Percentiles rank a stretch among this genome's conserved stretches.
These are phyloP conservation scores for Limnephilus marmoratus DNA, from an alignment of 2,888 invertebrate species.

Conservation along the genomic window DNA sequence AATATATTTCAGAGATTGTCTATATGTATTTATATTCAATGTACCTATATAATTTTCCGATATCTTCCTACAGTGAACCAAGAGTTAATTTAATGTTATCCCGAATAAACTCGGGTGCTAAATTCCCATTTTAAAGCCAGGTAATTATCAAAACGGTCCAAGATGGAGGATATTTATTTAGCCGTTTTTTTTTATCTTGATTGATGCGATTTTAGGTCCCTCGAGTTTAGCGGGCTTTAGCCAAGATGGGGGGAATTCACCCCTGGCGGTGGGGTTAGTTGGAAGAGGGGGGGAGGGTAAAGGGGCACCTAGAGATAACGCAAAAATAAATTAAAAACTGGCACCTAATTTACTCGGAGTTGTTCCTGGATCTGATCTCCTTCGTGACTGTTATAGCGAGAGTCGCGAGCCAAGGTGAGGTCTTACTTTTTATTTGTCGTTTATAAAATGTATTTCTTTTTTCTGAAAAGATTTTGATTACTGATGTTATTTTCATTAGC, in stretches of 20 bases:
- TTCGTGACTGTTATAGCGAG: slow-evolving; percentile 30
- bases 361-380: slow-evolving; percentile 59
- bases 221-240: slow-evolving; percentile 56
- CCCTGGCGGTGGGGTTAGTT: slow-evolving; percentile 33
- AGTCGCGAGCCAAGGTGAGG: slow-evolving; percentile 17
- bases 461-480: background rate
- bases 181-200: slow-evolving; percentile 64
- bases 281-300: slow-evolving; percentile 59
- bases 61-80: background rate
- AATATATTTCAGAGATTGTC: background rate
- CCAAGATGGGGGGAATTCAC: slow-evolving; percentile 30
- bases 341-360: slow-evolving; percentile 66
- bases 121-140: slow-evolving; percentile 54
- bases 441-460: background rate
- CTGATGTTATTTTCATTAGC: too few species aligned
- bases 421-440: slow-evolving; percentile 23
- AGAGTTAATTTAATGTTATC: slow-evolving; percentile 38
- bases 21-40: background rate
- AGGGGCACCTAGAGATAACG: slow-evolving; percentile 63
- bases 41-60: background rate
- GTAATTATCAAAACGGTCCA: slow-evolving; percentile 61
- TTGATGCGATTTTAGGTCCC: slow-evolving; percentile 65
- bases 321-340: slow-evolving; percentile 66
- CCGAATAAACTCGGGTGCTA: slow-evolving; percentile 43
- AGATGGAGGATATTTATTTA: slow-evolving; percentile 58